Conservation (phyloP, 2,888 invertebrate species). For the Athalia circularis region DNA sequence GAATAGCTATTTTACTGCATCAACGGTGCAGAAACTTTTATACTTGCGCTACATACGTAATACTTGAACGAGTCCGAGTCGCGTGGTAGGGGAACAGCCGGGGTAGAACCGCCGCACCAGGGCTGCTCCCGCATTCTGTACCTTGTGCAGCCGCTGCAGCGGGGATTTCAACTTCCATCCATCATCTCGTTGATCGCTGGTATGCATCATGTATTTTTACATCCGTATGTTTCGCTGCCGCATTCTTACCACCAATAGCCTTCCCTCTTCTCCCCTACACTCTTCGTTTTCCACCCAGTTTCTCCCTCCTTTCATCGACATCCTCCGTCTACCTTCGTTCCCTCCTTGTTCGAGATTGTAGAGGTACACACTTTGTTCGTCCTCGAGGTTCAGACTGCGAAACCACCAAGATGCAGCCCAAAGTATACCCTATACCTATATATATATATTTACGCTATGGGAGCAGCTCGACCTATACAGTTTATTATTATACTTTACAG, state of each 20-base stretch:
- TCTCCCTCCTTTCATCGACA: slow-evolving; percentile 17
- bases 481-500: slow-evolving; percentile 16
- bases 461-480: slow-evolving; percentile 21
- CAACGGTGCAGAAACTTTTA: too few relatives aligned
- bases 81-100: too few relatives aligned
- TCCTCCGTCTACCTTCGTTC: not conserved
- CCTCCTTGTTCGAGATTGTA: too few relatives aligned
- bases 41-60: too few relatives aligned
- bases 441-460: slow-evolving; percentile 4
- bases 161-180: slow-evolving; percentile 21
- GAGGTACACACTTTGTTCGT: slow-evolving; percentile 3
- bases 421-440: too few relatives aligned
- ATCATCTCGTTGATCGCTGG: slow-evolving; percentile 34
- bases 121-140: too few relatives aligned
- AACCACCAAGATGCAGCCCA: too few relatives aligned
- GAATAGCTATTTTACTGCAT: too few relatives aligned
- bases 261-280: too few relatives aligned
- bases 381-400: not conserved
- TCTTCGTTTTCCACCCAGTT: slow-evolving; percentile 33
- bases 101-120: too few relatives aligned
- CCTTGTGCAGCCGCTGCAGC: not conserved
- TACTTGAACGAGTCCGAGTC: too few relatives aligned
- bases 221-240: slow-evolving; percentile 44
- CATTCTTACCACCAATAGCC: slow-evolving; percentile 35
- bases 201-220: slow-evolving; percentile 44